Evolutionary conservation across 1,140 invertebrate genomes (phyloP).

Genomic region (Epicauta chinensis): DNA sequence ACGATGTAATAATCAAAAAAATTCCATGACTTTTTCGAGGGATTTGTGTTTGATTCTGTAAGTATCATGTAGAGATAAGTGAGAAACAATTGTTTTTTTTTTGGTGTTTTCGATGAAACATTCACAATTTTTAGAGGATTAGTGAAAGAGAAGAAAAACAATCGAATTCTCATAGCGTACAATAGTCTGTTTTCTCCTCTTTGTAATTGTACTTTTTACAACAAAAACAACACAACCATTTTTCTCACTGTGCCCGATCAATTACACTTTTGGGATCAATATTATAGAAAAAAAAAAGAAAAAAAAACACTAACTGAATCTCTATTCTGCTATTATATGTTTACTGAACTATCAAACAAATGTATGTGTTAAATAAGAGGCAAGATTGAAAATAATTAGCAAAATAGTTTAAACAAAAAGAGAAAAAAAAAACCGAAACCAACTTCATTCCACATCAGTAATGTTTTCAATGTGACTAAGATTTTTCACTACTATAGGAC

Average conservation of each 20-base stretch:
- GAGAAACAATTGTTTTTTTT: too few relatives aligned
- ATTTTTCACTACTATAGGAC: slow-evolving; percentile 22
- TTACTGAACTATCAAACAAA: slow-evolving; percentile 7
- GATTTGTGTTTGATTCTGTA: slow-evolving; percentile 13
- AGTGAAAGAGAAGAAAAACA: too few relatives aligned
- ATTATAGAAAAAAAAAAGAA: slow-evolving; percentile 1
- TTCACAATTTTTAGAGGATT: too few relatives aligned
- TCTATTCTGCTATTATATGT: neutral
- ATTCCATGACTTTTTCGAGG: slow-evolving; percentile 13
- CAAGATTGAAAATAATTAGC: neutral
- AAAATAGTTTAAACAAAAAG: slow-evolving; percentile 10
- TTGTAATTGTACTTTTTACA: neutral
- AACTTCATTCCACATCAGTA: neutral
- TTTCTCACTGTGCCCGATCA: neutral
- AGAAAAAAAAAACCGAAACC: neutral
- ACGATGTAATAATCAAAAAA: slow-evolving; percentile 13
- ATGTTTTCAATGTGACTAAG: neutral
- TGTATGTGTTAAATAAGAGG: slow-evolving; percentile 11
- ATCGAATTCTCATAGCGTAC: slow-evolving; percentile 2
- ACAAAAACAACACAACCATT: slow-evolving; percentile 2
- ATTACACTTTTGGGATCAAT: slow-evolving; percentile 9
- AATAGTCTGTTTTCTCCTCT: slow-evolving; percentile 16
- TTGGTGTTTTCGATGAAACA: too few relatives aligned
- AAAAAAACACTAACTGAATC: too few relatives aligned
- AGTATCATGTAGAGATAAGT: neutral